Conservation (phyloP, 2,888 invertebrate species). For the Hemistola chrysoprasaria region DNA sequence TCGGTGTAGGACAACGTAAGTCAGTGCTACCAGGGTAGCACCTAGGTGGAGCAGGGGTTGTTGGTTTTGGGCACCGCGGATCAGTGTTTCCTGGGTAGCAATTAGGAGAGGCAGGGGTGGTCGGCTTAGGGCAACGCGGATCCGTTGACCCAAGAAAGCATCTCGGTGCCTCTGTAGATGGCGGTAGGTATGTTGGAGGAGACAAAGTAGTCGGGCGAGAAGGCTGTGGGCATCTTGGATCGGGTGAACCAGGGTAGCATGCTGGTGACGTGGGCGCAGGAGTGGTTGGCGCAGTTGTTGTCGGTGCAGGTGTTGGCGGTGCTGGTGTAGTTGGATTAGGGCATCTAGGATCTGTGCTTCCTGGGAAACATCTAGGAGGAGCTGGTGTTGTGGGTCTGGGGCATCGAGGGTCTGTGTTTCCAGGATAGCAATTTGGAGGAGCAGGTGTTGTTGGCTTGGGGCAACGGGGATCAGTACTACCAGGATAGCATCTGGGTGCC, state of each 20-base stretch:
- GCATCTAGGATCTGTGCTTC: slow-evolving; percentile 43
- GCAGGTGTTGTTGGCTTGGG: slow-evolving; percentile 34
- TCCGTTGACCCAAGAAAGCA: slow-evolving; percentile 24
- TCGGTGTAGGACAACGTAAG: slow-evolving; percentile 42
- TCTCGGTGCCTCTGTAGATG: slow-evolving; percentile 34
- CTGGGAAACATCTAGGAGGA: slow-evolving; percentile 44
- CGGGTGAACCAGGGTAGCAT: slow-evolving; percentile 38
- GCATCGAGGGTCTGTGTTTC: slow-evolving; percentile 42
- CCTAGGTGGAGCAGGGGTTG: slow-evolving; percentile 22
- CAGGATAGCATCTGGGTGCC: slow-evolving; percentile 38
- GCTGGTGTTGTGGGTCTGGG: slow-evolving; percentile 37
- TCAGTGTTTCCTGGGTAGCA: slow-evolving; percentile 50
- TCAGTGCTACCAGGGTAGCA: slow-evolving; percentile 32
- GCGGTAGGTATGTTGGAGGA: slow-evolving; percentile 45
- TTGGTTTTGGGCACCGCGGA: slow-evolving; percentile 42
- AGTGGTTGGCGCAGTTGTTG: slow-evolving; percentile 33
- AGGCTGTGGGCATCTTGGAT: slow-evolving; percentile 44
- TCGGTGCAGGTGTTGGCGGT: slow-evolving; percentile 36
- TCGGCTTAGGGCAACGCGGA: slow-evolving; percentile 13
- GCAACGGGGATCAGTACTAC: slow-evolving; percentile 44
- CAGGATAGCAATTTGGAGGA: slow-evolving; percentile 37
- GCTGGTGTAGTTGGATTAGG: slow-evolving; percentile 36
- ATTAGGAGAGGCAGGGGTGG: slow-evolving; percentile 6
- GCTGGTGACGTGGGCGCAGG: slow-evolving; percentile 35
- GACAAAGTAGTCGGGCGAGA: slow-evolving; percentile 34